phyloP scores from a whole-genome alignment of 2,888 invertebrate species.

The Nowickia ferox region DNA sequence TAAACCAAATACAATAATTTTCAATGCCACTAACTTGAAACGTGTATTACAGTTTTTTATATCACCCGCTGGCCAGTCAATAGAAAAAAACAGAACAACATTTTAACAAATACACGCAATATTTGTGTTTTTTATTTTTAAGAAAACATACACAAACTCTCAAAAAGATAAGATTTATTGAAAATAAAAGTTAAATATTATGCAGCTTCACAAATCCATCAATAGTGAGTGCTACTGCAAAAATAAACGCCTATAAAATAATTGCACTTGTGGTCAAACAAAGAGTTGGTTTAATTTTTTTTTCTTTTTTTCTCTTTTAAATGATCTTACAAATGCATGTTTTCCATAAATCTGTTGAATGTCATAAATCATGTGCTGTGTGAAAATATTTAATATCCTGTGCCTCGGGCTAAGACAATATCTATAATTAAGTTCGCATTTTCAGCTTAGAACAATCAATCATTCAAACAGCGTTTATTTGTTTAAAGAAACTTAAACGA shows the following conservation, averaged over 20 bases:
- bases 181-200: constrained; percentile 5
- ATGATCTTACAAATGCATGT: constrained; percentile 8
- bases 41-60: background rate
- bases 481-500: no score
- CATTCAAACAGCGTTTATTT: no score
- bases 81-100: background rate
- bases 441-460: no score
- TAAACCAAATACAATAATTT: background rate
- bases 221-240: background rate
- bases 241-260: background rate
- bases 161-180: constrained; percentile 18
- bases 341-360: no score
- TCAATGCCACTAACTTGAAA: constrained; percentile 20
- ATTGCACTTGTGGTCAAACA: constrained; percentile 13
- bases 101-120: background rate
- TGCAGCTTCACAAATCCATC: background rate
- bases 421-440: no score
- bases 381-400: no score
- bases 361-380: no score
- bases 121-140: background rate
- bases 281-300: background rate
- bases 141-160: background rate
- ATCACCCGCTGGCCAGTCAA: background rate
- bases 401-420: no score
- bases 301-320: background rate